phyloP scores from a whole-genome alignment of 2,888 invertebrate genomes.

The Pollenia griseotomentosa region DNA sequence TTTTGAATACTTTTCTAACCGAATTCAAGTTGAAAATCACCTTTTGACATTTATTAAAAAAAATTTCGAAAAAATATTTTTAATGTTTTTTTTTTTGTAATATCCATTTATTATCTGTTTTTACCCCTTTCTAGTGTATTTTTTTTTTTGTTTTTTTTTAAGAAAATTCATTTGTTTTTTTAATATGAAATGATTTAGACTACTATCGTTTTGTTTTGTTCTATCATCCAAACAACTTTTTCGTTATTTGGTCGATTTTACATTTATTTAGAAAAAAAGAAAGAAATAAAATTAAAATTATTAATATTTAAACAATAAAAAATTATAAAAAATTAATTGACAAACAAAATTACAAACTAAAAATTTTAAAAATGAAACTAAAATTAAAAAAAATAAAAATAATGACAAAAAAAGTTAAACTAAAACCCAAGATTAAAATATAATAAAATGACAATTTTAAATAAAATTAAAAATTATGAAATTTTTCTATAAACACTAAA shows the following conservation, averaged over 20 bases:
- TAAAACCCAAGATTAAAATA: slow-evolving; percentile 52
- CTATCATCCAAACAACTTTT: slow-evolving; percentile 5
- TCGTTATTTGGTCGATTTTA: slow-evolving; percentile 21
- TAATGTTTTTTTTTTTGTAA: too few species aligned
- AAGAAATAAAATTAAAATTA: slow-evolving; percentile 44
- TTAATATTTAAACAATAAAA: slow-evolving; percentile 47
- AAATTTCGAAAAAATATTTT: too few species aligned
- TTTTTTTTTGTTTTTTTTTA: background rate
- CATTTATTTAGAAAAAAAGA: slow-evolving; percentile 45
- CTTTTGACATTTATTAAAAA: too few species aligned
- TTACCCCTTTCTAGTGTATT: background rate
- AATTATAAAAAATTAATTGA: slow-evolving; percentile 45
- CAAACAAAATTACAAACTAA: slow-evolving; percentile 66
- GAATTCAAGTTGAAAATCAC: too few species aligned
- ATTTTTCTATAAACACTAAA: slow-evolving; percentile 20
- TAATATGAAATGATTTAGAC: slow-evolving; percentile 5
- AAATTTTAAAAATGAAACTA: slow-evolving; percentile 33
- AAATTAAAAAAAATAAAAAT: slow-evolving; percentile 34
- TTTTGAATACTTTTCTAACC: too few species aligned
- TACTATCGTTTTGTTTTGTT: background rate
- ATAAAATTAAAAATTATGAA: slow-evolving; percentile 19
- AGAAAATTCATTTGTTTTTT: slow-evolving; percentile 21
- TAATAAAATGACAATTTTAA: slow-evolving; percentile 49
- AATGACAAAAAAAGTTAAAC: slow-evolving; percentile 46
- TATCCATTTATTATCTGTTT: background rate